These are phyloP conservation scores for Callaeas wilsoni DNA, from an alignment of 2,113 vertebrate species.

Conservation along the genomic window DNA sequence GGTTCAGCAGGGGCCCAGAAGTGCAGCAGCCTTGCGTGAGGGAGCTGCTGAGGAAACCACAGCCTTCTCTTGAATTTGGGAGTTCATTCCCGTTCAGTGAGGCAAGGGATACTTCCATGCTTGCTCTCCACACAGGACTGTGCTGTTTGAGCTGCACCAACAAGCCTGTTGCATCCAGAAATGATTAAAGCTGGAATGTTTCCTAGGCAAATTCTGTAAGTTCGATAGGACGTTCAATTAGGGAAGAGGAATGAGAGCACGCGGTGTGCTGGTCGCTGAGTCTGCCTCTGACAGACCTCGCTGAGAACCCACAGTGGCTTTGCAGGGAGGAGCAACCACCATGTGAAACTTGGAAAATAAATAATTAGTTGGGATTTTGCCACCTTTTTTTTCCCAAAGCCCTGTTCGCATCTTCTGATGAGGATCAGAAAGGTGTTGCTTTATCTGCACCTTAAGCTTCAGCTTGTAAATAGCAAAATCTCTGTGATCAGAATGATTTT, in stretches of 20 bases:
- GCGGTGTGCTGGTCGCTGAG: background rate
- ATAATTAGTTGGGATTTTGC: background rate
- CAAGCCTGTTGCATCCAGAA: background rate
- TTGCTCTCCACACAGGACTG: background rate
- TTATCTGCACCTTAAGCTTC: background rate
- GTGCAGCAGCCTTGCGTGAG: background rate
- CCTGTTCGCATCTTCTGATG: background rate
- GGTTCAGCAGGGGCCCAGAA: background rate
- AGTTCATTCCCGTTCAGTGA: conserved; percentile 5
- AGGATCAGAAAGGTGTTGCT: background rate
- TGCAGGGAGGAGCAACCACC: background rate
- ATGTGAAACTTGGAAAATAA: background rate
- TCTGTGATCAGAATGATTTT: background rate
- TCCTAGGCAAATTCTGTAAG: background rate
- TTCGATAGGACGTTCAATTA: background rate
- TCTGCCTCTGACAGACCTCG: background rate
- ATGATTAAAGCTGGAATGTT: background rate
- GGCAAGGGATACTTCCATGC: background rate
- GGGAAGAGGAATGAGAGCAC: background rate
- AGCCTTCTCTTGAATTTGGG: background rate
- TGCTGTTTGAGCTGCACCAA: background rate
- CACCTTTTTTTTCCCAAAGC: background rate
- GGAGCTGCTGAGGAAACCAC: background rate
- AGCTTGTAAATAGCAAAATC: background rate
- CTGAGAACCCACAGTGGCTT: background rate